A percentile compares a stretch with the other conserved stretches of the same genome.
Conservation (phyloP, 2,113 vertebrate species). For the Parus major region DNA sequence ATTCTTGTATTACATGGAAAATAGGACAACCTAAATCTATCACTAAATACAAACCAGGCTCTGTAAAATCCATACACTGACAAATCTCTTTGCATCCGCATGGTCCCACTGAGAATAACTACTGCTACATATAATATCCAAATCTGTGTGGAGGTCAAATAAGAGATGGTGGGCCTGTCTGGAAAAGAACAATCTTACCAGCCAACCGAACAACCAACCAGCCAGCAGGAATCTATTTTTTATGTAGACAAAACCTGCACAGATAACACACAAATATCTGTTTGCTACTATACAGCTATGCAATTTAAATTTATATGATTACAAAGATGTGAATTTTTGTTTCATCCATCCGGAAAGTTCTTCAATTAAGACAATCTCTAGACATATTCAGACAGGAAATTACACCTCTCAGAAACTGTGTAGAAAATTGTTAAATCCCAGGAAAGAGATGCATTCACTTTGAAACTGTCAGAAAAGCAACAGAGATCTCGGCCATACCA, state of each 20-base stretch:
- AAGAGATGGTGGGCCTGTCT: neutral
- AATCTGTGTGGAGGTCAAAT: neutral
- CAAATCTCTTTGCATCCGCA: neutral
- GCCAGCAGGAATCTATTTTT: neutral
- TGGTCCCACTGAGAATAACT: neutral
- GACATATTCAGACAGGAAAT: neutral
- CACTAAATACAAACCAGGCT: neutral
- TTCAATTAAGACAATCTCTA: neutral
- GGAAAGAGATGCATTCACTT: neutral
- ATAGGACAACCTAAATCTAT: neutral
- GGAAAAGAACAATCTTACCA: neutral
- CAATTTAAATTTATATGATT: neutral
- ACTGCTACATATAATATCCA: neutral
- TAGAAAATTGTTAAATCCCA: neutral
- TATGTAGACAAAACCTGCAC: fast-evolving
- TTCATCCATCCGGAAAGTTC: neutral
- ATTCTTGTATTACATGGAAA: neutral
- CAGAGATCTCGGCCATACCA: neutral
- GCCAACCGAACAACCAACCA: neutral
- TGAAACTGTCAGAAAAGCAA: neutral
- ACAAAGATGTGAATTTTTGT: neutral
- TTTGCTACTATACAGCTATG: neutral
- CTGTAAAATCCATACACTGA: neutral
- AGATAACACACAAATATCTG: neutral
- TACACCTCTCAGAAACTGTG: neutral